Evolutionary conservation across 1,140 invertebrate species (phyloP).

Genomic region (Eufriesea mexicana): DNA sequence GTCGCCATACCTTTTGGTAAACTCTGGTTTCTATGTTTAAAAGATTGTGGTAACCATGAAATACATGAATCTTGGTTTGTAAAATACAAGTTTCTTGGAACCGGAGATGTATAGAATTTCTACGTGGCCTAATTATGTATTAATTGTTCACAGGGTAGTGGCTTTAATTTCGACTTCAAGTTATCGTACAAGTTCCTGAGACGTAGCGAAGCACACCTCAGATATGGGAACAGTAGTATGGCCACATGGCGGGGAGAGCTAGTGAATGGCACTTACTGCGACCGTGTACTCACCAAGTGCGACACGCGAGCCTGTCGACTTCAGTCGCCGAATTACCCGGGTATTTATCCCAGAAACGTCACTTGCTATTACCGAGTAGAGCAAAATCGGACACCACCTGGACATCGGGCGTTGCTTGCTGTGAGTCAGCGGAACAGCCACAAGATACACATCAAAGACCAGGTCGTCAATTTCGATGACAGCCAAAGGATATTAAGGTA

Average conservation of each 20-base stretch:
- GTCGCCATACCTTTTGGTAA: no score
- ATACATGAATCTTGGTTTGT: no score
- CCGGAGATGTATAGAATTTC: no score
- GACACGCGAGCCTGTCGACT: constrained; percentile 86
- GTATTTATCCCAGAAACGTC: constrained; percentile 92
- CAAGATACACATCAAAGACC: constrained; percentile 91
- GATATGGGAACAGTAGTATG: constrained; percentile 89
- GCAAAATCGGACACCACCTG: constrained; percentile 86
- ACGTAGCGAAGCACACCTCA: constrained; percentile 87
- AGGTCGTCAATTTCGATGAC: constrained; percentile 89
- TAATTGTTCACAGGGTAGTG: constrained; percentile 84
- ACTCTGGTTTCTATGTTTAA: no score
- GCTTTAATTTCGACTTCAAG: constrained; percentile 92
- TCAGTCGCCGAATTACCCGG: constrained; percentile 93
- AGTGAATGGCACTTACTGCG: constrained; percentile 89
- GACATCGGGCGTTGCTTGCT: constrained; percentile 88
- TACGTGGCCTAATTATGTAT: not conserved
- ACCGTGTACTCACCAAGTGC: constrained; percentile 87
- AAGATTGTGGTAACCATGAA: no score
- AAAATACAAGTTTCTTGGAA: no score
- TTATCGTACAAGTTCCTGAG: constrained; percentile 91
- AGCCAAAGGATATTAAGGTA: constrained; percentile 89
- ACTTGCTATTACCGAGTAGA: constrained; percentile 91
- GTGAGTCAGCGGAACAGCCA: constrained; percentile 89
- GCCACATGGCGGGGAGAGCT: constrained; percentile 88